Conservation (phyloP, 2,113 vertebrate genomes). For the Nyctereutes procyonoides region DNA sequence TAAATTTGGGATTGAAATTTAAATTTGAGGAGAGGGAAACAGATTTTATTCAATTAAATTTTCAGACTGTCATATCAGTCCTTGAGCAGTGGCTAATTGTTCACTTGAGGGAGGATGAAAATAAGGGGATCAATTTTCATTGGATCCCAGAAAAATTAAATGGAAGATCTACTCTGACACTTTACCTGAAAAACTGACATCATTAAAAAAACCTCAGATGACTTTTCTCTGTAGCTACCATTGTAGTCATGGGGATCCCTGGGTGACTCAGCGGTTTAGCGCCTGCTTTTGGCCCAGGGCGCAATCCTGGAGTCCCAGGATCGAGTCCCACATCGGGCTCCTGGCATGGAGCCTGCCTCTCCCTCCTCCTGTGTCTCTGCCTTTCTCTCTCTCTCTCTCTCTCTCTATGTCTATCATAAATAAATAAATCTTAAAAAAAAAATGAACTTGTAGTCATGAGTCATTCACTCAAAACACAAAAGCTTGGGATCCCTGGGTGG, state of each 20-base stretch:
- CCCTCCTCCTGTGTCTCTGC: too few relatives aligned
- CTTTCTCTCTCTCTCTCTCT: too few relatives aligned
- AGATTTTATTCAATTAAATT: conserved; percentile 72
- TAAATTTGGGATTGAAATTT: conserved; percentile 58
- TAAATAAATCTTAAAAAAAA: too few relatives aligned
- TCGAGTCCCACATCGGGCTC: too few relatives aligned
- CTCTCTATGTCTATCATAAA: too few relatives aligned
- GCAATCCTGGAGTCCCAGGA: too few relatives aligned
- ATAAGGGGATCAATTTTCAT: conserved; percentile 67
- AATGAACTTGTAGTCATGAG: conserved; percentile 82
- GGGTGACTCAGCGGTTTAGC: too few relatives aligned
- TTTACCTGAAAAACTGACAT: conserved; percentile 76
- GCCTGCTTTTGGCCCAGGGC: too few relatives aligned
- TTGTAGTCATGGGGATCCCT: too few relatives aligned
- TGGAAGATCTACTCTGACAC: conserved; percentile 79
- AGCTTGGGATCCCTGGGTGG: too few relatives aligned
- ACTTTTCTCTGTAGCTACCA: conserved; percentile 80
- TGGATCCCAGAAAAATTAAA: conserved; percentile 78
- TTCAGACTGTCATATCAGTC: conserved; percentile 69
- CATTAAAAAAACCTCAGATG: conserved; percentile 76
- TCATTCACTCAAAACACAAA: conserved; percentile 82
- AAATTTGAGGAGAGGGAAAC: neutral
- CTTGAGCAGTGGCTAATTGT: conserved; percentile 73
- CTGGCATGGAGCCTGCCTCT: too few relatives aligned
- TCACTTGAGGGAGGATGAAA: conserved; percentile 73